phyloP scores from a whole-genome alignment of 2,797 vertebrate species.

The Sphenopsis melanotis region DNA sequence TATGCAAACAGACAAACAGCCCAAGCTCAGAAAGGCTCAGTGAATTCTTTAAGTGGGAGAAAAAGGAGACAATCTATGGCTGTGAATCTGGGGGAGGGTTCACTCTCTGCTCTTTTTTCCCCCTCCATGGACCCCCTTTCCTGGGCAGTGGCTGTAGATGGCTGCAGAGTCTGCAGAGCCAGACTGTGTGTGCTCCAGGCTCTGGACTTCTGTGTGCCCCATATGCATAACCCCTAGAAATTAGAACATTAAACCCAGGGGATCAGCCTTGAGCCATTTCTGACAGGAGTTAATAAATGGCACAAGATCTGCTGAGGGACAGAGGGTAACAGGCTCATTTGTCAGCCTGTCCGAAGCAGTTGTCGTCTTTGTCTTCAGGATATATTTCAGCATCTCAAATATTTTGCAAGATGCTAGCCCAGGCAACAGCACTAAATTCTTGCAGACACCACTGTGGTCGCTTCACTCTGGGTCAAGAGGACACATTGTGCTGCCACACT shows the following conservation, averaged over 20 bases:
- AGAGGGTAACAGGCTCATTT: neutral
- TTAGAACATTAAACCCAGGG: neutral
- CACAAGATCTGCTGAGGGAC: neutral
- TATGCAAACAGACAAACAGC: neutral
- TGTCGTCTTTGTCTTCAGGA: neutral
- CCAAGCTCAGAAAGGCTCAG: neutral
- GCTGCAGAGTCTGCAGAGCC: neutral
- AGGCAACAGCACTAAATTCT: neutral
- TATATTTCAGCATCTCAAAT: neutral
- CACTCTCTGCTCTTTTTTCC: neutral
- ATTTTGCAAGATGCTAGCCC: neutral
- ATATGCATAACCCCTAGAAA: neutral
- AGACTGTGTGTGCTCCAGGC: neutral
- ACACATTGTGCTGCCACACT: neutral
- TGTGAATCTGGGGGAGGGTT: neutral
- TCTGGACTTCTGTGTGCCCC: neutral
- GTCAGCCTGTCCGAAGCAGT: neutral
- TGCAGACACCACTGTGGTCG: neutral
- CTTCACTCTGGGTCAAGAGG: neutral
- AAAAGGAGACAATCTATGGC: neutral
- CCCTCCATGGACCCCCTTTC: neutral
- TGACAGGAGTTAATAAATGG: neutral
- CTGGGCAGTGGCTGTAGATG: neutral
- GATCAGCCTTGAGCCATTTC: neutral
- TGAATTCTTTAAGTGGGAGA: neutral